Base-by-base conservation (phyloP, 2,797 vertebrate genomes). In the Sardinella longiceps region DNA sequence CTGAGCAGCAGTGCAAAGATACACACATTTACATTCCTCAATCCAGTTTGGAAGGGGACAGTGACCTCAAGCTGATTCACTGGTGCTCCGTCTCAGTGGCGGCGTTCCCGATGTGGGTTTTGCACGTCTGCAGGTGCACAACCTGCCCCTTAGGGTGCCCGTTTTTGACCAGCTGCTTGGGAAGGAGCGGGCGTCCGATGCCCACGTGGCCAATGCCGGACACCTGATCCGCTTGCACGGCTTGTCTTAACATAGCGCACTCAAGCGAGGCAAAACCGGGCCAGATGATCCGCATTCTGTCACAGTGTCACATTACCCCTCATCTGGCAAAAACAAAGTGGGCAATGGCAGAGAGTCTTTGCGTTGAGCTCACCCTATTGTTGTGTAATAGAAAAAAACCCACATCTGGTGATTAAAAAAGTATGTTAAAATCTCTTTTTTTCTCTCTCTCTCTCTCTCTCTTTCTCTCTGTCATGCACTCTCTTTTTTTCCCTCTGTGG, bases 21-120 rank as follows among this genome's bases (percentile, higher is more conserved):
- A 91, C 87, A 85, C 63, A 60, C 91, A 94, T 94, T 95, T 91
- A 94, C 94, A 95, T 91, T 88, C 63, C 66, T 86, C 83, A 80
- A 90, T 93, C 88, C 90, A 85, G 89, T 70, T 30, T 70, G 25
- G 11, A 33, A 93, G 91, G 87, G 92, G 90, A 12, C 80, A 81
- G 53, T 82, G 80, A 83, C 81, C 77, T 60, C 80, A 43, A 51
- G 82, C 86, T 53, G 1, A n/a, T 60, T n/a, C n/a, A 1, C 58
- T 25, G n/a, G n/a, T 25, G n/a, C 58, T n/a, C n/a, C 25, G 5
- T 28, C 25, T 60, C 58, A n/a, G 58, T 28, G n/a, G 23, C 25
- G 56, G 23, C 23, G 51, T 23, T 5, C 53, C 53, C 53, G 1
- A 18, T 18, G 48, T 15, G 11, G 46, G 48, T 14, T 11, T 1